Percentiles rank a stretch among this genome's conserved stretches.
Evolutionary conservation across 1,140 invertebrate genomes (phyloP).

Genomic region (Campodea augens): DNA sequence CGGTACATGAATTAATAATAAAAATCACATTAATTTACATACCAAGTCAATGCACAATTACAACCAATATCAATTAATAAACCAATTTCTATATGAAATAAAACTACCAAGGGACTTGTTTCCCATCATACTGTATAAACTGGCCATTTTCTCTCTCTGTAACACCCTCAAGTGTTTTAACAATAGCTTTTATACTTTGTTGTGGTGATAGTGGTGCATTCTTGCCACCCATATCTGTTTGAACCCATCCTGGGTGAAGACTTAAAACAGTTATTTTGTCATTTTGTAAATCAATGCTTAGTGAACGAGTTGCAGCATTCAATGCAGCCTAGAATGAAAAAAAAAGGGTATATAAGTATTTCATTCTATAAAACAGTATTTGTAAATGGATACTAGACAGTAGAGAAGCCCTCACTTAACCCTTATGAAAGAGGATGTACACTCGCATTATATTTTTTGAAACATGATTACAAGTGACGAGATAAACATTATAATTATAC

Average conservation of each 20-base stretch:
- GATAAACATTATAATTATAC: no score
- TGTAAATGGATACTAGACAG: background rate
- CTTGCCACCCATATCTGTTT: conserved; percentile 68
- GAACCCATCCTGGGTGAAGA: conserved; percentile 79
- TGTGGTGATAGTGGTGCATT: conserved; percentile 51
- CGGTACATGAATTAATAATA: conserved; percentile 1
- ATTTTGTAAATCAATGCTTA: conserved; percentile 58
- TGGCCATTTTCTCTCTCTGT: conserved; percentile 43
- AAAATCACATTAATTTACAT: background rate
- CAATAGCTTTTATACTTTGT: conserved; percentile 38
- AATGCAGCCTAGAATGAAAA: conserved; percentile 46
- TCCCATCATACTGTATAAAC: conserved; percentile 58
- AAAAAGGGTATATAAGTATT: no score
- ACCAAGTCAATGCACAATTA: background rate
- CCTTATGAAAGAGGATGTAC: background rate
- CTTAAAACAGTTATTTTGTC: conserved; percentile 51
- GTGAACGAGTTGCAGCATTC: conserved; percentile 67
- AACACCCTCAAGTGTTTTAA: conserved; percentile 39
- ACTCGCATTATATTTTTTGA: background rate
- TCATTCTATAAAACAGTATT: no score
- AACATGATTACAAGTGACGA: no score
- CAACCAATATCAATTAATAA: conserved; percentile 3
- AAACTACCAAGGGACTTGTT: conserved; percentile 48
- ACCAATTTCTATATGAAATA: background rate
- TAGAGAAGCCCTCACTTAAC: background rate